A percentile compares a stretch with the other conserved stretches of the same genome.
Evolutionary conservation across 2,888 invertebrate species (phyloP).

Genomic region (Tachina grossa): DNA sequence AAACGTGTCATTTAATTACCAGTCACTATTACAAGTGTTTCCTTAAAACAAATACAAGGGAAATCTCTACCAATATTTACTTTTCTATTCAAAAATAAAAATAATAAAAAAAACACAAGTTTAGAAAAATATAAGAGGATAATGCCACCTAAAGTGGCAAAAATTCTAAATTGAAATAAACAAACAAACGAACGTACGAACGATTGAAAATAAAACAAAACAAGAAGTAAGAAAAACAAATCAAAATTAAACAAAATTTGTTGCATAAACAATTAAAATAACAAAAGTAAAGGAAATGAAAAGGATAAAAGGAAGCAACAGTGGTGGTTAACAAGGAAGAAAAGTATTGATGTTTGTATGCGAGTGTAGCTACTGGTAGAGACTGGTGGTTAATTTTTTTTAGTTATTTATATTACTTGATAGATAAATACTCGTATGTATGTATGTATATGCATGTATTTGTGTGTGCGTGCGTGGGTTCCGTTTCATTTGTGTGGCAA

Average conservation of each 20-base stretch:
- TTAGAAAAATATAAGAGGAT: constrained; percentile 57
- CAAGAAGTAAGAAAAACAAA: constrained; percentile 66
- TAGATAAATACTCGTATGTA: background rate
- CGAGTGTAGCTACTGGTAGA: constrained; percentile 14
- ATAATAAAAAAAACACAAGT: constrained; percentile 38
- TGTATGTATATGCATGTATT: too few species aligned
- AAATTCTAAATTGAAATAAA: constrained; percentile 68
- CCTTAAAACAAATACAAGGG: constrained; percentile 43
- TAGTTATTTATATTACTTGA: background rate
- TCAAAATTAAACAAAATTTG: constrained; percentile 69
- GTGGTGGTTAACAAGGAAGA: constrained; percentile 65
- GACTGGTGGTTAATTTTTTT: constrained; percentile 51
- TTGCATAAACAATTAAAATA: constrained; percentile 69
- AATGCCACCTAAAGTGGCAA: constrained; percentile 66
- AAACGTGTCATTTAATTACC: constrained; percentile 69
- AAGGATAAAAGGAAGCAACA: constrained; percentile 47
- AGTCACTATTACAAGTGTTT: constrained; percentile 66
- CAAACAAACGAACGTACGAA: background rate
- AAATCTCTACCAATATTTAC: constrained; percentile 65
- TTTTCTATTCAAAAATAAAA: constrained; percentile 59
- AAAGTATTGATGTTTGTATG: constrained; percentile 28
- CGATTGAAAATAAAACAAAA: constrained; percentile 40
- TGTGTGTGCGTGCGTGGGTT: background rate
- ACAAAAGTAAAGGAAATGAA: constrained; percentile 41
- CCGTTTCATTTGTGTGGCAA: constrained; percentile 20